Conservation (phyloP, 2,888 invertebrate species). For the Cordilura impudica region DNA sequence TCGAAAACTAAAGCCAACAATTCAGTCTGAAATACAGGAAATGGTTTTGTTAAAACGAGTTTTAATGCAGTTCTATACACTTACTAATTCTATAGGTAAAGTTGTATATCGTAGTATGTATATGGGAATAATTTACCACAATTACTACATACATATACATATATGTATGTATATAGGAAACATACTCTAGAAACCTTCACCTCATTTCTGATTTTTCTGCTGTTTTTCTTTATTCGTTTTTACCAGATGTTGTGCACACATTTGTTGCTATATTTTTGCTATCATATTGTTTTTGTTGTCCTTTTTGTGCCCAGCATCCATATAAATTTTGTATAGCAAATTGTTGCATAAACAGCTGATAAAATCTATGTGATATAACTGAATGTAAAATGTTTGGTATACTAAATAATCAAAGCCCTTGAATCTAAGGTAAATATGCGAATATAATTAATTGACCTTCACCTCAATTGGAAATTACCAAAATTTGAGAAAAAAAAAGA, state of each 20-base stretch:
- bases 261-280: background rate
- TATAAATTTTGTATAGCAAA: slow-evolving; percentile 36
- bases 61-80: no score
- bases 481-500: no score
- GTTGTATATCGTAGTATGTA: background rate
- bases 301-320: slow-evolving; percentile 12
- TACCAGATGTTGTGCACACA: slow-evolving; percentile 2
- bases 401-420: no score
- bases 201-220: slow-evolving; percentile 49
- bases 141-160: background rate
- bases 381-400: no score
- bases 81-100: background rate
- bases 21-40: no score
- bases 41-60: no score
- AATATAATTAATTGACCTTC: no score
- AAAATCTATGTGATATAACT: background rate
- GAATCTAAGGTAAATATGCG: no score
- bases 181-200: slow-evolving; percentile 58
- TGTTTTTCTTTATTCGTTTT: background rate
- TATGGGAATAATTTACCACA: slow-evolving; percentile 7
- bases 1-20: no score
- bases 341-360: slow-evolving; percentile 43
- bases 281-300: background rate
- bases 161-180: slow-evolving; percentile 36
- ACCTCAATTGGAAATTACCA: no score